phyloP scores from a whole-genome alignment of 2,888 invertebrate genomes.

The Cerastis leucographa region DNA sequence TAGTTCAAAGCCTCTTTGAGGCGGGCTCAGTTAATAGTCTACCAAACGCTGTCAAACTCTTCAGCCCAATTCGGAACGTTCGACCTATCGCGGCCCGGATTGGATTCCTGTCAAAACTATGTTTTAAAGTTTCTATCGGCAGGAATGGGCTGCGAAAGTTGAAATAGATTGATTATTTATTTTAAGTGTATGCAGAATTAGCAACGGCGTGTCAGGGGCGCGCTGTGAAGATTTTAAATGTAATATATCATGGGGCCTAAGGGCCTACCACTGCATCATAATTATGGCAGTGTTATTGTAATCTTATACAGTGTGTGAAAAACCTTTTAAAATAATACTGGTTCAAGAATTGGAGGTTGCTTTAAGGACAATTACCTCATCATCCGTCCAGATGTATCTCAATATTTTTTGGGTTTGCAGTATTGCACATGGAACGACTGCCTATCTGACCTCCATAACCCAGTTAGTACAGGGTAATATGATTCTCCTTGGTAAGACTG shows the following conservation, averaged over 20 bases:
- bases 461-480: too few relatives aligned
- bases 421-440: too few relatives aligned
- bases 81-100: conserved; percentile 8
- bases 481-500: too few relatives aligned
- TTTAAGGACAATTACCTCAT: background rate
- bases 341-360: background rate
- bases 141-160: conserved; percentile 12
- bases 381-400: too few relatives aligned
- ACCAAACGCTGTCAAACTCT: conserved; percentile 14
- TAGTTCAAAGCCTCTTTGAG: conserved; percentile 35
- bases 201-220: background rate
- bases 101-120: conserved; percentile 48
- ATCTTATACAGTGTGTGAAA: background rate
- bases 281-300: background rate
- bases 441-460: too few relatives aligned
- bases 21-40: conserved; percentile 16
- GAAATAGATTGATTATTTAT: background rate
- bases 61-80: conserved; percentile 26
- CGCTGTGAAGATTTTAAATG: background rate
- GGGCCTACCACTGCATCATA: background rate
- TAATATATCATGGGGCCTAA: background rate
- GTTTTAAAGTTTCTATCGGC: conserved; percentile 38
- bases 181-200: background rate
- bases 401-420: too few relatives aligned
- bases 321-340: background rate